Evolutionary conservation across 2,888 invertebrate genomes (phyloP).

Genomic region (Melolontha melolontha): DNA sequence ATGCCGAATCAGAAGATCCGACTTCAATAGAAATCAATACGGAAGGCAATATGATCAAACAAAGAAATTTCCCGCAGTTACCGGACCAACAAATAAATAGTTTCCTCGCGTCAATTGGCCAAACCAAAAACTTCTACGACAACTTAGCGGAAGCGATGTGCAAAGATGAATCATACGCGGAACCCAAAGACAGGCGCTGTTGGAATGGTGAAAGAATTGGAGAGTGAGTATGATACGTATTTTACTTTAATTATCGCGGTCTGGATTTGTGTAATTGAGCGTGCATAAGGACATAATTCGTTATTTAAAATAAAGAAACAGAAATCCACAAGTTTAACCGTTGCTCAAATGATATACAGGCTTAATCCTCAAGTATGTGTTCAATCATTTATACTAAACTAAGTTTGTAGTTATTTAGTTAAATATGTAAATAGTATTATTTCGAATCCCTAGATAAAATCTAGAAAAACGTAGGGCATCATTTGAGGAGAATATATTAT

Average conservation of each 20-base stretch:
- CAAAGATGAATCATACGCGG: conserved; percentile 77
- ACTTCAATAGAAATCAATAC: conserved; percentile 52
- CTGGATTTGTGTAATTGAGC: no score
- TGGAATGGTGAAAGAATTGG: conserved; percentile 86
- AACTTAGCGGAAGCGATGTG: conserved; percentile 85
- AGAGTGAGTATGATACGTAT: conserved; percentile 72
- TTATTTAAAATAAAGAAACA: no score
- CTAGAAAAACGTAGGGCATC: no score
- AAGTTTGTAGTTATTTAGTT: no score
- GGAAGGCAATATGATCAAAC: conserved; percentile 55
- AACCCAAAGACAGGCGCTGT: conserved; percentile 76
- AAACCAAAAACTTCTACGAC: conserved; percentile 86
- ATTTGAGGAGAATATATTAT: no score
- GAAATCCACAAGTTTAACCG: no score
- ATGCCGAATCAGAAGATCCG: conserved; percentile 56
- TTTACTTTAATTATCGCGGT: background rate
- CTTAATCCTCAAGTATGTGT: no score
- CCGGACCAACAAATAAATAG: conserved; percentile 74
- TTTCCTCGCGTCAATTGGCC: conserved; percentile 74
- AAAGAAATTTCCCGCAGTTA: conserved; percentile 69
- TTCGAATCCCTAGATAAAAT: no score
- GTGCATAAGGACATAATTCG: no score
- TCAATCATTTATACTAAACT: no score
- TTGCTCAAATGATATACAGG: no score
- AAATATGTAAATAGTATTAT: no score